These are phyloP conservation scores for Aplysina aerophoba DNA, from an alignment of 37 sponge, comb jelly and placozoan genomes.

Conservation along the genomic window DNA sequence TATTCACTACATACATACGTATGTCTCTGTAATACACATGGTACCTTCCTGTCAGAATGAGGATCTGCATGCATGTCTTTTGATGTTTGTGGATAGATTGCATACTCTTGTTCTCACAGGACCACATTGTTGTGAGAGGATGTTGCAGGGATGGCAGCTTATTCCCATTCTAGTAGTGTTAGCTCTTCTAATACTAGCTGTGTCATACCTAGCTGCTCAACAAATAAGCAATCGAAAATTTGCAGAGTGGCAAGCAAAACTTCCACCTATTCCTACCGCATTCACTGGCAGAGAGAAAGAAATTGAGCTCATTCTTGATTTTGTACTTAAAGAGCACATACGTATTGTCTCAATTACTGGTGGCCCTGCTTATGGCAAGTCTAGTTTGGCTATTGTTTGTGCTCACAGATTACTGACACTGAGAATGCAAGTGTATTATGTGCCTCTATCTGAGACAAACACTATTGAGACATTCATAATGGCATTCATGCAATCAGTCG, in stretches of 20 bases:
- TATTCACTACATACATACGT: too few relatives aligned
- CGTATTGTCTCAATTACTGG: too few relatives aligned
- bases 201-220: too few relatives aligned
- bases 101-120: too few relatives aligned
- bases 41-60: too few relatives aligned
- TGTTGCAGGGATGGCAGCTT: neutral
- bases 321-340: neutral
- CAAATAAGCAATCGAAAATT: too few relatives aligned
- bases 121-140: neutral
- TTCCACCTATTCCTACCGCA: neutral
- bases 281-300: conserved; percentile 17
- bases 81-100: too few relatives aligned
- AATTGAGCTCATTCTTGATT: neutral
- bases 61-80: too few relatives aligned
- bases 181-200: neutral
- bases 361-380: too few relatives aligned
- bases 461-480: neutral
- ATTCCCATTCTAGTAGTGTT: neutral
- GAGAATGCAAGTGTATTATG: neutral
- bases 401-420: neutral
- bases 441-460: neutral
- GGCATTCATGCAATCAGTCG: neutral
- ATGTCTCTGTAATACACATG: too few relatives aligned
- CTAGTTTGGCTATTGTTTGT: too few relatives aligned
- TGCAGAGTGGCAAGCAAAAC: too few relatives aligned